These are phyloP conservation scores for Botia almorhae DNA, from an alignment of 2,797 vertebrate species.

Conservation along the genomic window DNA sequence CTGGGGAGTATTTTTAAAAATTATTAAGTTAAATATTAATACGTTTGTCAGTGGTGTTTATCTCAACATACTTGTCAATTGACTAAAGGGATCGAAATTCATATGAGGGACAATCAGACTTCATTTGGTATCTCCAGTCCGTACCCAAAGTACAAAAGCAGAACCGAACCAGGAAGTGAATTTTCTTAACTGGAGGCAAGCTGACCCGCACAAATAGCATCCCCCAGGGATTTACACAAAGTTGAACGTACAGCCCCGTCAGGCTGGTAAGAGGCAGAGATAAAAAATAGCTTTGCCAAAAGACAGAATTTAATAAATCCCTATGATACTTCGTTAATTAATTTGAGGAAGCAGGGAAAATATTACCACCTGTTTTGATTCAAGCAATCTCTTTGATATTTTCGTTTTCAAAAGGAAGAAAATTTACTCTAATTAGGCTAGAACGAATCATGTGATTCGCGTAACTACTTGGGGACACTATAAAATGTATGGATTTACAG, in stretches of 20 bases:
- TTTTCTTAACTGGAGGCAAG: background rate
- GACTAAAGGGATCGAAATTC: constrained; percentile 61
- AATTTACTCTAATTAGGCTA: constrained; percentile 68
- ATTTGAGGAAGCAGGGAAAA: constrained; percentile 70
- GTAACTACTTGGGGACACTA: constrained; percentile 42
- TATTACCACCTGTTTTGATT: constrained; percentile 77
- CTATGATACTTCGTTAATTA: constrained; percentile 74
- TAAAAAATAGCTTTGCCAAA: constrained; percentile 73
- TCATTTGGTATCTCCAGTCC: background rate
- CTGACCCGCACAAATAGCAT: constrained; percentile 31
- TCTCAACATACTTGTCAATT: too few species aligned
- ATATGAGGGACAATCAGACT: background rate
- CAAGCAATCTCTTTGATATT: constrained; percentile 80
- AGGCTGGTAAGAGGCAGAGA: constrained; percentile 59
- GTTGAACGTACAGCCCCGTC: constrained; percentile 44
- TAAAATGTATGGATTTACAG: constrained; percentile 26
- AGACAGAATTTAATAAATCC: constrained; percentile 78
- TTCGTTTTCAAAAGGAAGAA: constrained; percentile 72
- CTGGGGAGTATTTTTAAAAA: constrained; percentile 19
- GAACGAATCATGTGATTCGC: constrained; percentile 65
- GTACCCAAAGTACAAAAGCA: constrained; percentile 19
- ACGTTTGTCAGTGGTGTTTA: background rate
- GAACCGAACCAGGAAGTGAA: constrained; percentile 1
- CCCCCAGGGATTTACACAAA: constrained; percentile 27
- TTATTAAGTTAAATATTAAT: constrained; percentile 24